Conservation (phyloP, 2,797 vertebrate genomes). For the Lindbergichthys nudifrons region DNA sequence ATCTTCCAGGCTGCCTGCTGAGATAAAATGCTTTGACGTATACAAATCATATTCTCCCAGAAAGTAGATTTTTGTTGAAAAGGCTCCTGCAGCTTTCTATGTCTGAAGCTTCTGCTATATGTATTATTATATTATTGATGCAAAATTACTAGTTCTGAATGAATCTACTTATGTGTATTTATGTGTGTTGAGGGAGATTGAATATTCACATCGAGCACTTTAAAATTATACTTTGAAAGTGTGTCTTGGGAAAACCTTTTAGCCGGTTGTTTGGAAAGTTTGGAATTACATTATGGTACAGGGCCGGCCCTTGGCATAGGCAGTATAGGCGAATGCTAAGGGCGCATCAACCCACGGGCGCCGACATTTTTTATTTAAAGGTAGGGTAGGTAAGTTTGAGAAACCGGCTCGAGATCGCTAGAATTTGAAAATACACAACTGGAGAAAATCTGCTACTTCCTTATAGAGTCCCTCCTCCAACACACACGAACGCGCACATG, state of each 20-base stretch:
- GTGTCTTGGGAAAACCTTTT: not conserved
- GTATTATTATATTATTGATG: not conserved
- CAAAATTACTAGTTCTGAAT: not conserved
- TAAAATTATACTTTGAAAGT: not conserved
- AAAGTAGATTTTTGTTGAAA: not conserved
- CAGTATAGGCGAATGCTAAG: no score
- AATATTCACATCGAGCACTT: not conserved
- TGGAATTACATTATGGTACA: no score
- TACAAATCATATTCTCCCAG: not conserved
- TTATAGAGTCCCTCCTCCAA: no score
- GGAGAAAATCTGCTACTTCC: no score
- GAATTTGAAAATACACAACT: no score
- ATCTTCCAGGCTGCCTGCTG: constrained; percentile 15
- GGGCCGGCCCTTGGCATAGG: no score
- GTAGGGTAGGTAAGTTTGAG: no score
- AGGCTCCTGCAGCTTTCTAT: not conserved
- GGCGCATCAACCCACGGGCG: no score
- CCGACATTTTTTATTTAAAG: no score
- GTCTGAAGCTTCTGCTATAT: not conserved
- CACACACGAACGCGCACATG: no score
- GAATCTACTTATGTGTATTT: not conserved
- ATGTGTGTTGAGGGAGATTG: not conserved
- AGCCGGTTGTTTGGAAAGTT: not conserved
- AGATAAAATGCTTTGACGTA: constrained; percentile 2
- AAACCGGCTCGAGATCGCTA: no score